phyloP scores from a whole-genome alignment of 1,140 invertebrate genomes.

The Heliconius himera region DNA sequence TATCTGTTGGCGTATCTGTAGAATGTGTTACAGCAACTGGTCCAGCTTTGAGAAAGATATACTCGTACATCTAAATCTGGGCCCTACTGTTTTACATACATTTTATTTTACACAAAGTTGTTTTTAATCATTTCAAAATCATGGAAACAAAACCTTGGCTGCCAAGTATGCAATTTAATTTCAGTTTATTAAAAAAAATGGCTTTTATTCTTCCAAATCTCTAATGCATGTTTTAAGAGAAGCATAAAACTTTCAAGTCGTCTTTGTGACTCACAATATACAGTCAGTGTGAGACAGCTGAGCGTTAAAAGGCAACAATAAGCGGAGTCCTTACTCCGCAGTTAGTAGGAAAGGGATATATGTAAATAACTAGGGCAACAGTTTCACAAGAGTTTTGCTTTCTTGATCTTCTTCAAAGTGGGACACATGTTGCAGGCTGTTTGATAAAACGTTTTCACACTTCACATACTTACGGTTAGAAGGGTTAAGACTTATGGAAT shows the following conservation, averaged over 20 bases:
- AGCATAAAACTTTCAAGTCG: conserved; percentile 2
- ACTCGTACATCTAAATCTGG: too few species aligned
- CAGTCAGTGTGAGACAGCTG: conserved; percentile 8
- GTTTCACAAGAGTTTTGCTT: not conserved
- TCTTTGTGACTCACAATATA: conserved; percentile 8
- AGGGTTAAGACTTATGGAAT: not conserved
- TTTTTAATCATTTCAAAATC: too few species aligned
- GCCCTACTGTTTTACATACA: too few species aligned
- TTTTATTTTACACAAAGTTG: too few species aligned
- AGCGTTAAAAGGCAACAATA: conserved; percentile 18
- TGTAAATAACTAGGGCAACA: not conserved
- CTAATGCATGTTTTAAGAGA: not conserved
- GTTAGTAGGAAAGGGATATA: not conserved
- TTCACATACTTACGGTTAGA: not conserved
- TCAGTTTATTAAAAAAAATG: too few species aligned
- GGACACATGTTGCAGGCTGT: conserved; percentile 3
- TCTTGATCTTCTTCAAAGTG: conserved; percentile 9
- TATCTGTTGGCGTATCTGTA: too few species aligned
- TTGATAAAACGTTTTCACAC: conserved; percentile 3
- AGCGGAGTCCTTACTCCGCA: not conserved
- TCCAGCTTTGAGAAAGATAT: too few species aligned
- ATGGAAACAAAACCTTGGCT: too few species aligned
- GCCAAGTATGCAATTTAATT: too few species aligned
- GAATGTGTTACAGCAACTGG: too few species aligned
- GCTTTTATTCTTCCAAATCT: not conserved